Evolutionary conservation across 1,140 invertebrate species (phyloP).

Genomic region (Eueides isabella): DNA sequence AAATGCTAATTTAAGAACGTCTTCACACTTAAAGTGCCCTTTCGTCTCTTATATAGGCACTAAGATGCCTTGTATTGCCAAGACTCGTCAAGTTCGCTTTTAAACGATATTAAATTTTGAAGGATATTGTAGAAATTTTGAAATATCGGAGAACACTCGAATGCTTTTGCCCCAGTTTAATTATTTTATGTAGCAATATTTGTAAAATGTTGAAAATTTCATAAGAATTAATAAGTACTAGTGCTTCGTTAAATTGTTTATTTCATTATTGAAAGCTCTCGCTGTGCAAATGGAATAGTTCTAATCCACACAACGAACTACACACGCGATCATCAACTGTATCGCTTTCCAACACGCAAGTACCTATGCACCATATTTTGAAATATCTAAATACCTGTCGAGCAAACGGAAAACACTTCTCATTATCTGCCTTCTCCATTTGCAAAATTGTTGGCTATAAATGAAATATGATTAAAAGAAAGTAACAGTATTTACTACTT

Average conservation of each 20-base stretch:
- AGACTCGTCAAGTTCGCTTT: constrained; percentile 38
- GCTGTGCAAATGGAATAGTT: not conserved
- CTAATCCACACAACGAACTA: constrained; percentile 6
- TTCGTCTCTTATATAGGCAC: constrained; percentile 24
- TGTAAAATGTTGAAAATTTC: constrained; percentile 2
- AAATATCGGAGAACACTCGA: constrained; percentile 42
- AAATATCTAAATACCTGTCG: not conserved
- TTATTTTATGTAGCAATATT: constrained; percentile 31
- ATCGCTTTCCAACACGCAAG: constrained; percentile 3
- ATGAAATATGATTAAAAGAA: not conserved
- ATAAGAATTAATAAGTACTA: not conserved
- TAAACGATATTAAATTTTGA: constrained; percentile 48
- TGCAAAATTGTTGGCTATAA: not conserved
- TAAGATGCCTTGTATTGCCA: constrained; percentile 27
- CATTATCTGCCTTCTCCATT: not conserved
- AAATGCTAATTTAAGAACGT: constrained; percentile 29
- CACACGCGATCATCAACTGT: constrained; percentile 9
- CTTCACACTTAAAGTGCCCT: constrained; percentile 26
- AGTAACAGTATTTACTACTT: not conserved
- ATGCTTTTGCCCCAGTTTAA: constrained; percentile 42
- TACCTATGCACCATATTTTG: not conserved
- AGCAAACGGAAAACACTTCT: not conserved
- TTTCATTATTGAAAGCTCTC: not conserved
- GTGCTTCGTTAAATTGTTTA: not conserved
- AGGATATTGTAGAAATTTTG: constrained; percentile 39